Conservation (phyloP, 2,888 invertebrate species). For the Erynnis tages region DNA sequence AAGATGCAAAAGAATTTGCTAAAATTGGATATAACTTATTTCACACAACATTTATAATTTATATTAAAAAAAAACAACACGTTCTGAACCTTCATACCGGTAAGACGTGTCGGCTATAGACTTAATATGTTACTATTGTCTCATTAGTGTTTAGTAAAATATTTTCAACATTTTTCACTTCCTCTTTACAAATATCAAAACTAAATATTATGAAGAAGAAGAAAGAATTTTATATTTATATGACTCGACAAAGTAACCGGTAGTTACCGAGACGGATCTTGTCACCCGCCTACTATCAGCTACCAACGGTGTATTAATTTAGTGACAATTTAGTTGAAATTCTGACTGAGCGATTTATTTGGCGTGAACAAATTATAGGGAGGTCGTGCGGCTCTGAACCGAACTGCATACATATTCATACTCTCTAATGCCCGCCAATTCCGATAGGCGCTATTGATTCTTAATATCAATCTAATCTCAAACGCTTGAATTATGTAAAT, state of each 20-base stretch:
- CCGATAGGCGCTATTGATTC: conserved; percentile 32
- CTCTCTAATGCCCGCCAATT: conserved; percentile 26
- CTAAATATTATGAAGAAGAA: no score
- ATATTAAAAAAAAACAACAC: no score
- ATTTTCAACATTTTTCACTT: no score
- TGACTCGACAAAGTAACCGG: neutral
- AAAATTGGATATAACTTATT: no score
- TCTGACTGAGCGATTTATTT: conserved; percentile 40
- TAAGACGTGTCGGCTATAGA: no score
- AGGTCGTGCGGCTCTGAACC: conserved; percentile 32
- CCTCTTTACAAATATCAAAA: neutral
- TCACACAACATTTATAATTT: no score
- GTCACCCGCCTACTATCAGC: conserved; percentile 32
- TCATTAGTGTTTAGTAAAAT: no score
- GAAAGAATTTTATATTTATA: neutral
- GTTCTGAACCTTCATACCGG: no score
- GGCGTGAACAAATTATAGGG: conserved; percentile 44
- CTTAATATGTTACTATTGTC: no score
- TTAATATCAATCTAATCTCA: conserved; percentile 28
- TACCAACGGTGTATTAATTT: conserved; percentile 24
- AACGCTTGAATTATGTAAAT: conserved; percentile 31
- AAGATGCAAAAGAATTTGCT: no score
- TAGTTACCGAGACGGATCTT: conserved; percentile 19
- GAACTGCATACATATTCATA: conserved; percentile 27
- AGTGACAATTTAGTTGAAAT: conserved; percentile 28